Evolutionary conservation across 1,140 invertebrate genomes (phyloP).

Genomic region (Orchesella cincta): DNA sequence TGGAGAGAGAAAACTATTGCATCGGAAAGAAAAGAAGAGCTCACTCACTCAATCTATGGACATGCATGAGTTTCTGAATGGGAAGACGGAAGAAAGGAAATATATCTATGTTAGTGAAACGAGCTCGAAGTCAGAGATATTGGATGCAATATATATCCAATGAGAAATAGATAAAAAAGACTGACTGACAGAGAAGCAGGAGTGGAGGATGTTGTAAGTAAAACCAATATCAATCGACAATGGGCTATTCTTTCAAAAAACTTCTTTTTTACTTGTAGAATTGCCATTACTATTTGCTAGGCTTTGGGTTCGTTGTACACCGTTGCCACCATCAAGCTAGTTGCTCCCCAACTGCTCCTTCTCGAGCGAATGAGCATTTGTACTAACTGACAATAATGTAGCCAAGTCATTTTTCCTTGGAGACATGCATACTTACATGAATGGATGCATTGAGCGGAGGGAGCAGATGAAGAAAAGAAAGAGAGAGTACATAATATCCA

Average conservation of each 20-base stretch:
- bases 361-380: constrained; percentile 8
- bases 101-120: too few relatives aligned
- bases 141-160: too few relatives aligned
- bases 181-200: background rate
- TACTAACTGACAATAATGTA: constrained; percentile 18
- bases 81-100: too few relatives aligned
- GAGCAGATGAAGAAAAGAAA: background rate
- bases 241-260: background rate
- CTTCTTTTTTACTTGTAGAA: background rate
- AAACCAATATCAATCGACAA: constrained; percentile 12
- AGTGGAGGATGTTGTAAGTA: background rate
- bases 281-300: background rate
- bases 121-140: too few relatives aligned
- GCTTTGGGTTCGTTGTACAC: background rate
- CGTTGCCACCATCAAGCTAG: background rate
- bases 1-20: too few relatives aligned
- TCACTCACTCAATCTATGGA: too few relatives aligned
- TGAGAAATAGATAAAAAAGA: too few relatives aligned
- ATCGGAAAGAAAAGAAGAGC: too few relatives aligned
- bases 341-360: constrained; percentile 15
- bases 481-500: constrained; percentile 11
- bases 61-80: constrained; percentile 1
- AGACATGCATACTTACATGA: constrained; percentile 21
- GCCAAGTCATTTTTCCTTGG: constrained; percentile 20
- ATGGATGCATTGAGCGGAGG: background rate